These are phyloP conservation scores for Cryptosula pallasiana DNA, from an alignment of 2,888 invertebrate genomes.

Conservation along the genomic window DNA sequence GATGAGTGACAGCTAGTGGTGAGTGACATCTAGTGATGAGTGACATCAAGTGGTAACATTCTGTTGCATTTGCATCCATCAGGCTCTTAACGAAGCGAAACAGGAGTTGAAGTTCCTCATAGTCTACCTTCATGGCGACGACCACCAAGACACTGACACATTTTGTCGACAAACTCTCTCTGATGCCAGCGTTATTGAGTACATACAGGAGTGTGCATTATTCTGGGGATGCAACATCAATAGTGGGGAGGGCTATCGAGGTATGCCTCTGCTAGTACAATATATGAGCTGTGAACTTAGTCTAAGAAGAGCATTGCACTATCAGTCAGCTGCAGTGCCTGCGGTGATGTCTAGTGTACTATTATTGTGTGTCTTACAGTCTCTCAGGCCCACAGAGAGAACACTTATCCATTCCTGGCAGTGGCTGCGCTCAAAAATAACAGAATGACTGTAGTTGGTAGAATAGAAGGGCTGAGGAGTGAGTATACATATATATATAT, in stretches of 20 bases:
- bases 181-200: slow-evolving; percentile 69
- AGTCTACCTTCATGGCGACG: slow-evolving; percentile 87
- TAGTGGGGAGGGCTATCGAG: slow-evolving; percentile 81
- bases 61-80: too few relatives aligned
- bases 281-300: too few relatives aligned
- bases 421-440: slow-evolving; percentile 83
- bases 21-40: too few relatives aligned
- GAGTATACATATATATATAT: slow-evolving; percentile 27
- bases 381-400: slow-evolving; percentile 76
- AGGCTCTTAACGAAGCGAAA: slow-evolving; percentile 88
- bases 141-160: slow-evolving; percentile 69
- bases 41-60: too few relatives aligned
- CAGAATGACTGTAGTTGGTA: slow-evolving; percentile 83
- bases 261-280: slow-evolving; percentile 36
- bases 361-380: slow-evolving; percentile 58
- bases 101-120: slow-evolving; percentile 85
- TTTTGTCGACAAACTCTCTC: slow-evolving; percentile 64
- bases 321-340: too few relatives aligned
- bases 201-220: slow-evolving; percentile 68
- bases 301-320: too few relatives aligned
- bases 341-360: too few relatives aligned
- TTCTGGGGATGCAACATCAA: slow-evolving; percentile 91
- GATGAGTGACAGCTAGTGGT: too few relatives aligned
- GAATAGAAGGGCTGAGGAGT: slow-evolving; percentile 78
- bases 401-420: slow-evolving; percentile 79